Evolutionary conservation across 2,888 invertebrate species (phyloP).

Genomic region (Formica aserva): DNA sequence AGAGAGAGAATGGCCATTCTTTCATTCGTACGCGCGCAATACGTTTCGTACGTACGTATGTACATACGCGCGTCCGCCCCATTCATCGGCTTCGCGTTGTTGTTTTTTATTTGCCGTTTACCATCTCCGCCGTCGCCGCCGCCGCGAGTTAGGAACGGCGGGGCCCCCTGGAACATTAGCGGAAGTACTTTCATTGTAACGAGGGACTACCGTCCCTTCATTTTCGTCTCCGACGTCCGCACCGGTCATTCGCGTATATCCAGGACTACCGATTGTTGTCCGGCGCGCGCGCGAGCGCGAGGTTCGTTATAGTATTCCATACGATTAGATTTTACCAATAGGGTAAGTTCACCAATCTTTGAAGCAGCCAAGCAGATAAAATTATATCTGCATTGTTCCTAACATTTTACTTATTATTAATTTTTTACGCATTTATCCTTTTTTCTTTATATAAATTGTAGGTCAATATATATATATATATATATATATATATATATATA

Average conservation of each 20-base stretch:
- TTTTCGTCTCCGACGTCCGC: slow-evolving; percentile 76
- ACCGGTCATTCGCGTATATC: slow-evolving; percentile 64
- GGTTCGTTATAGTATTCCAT: background rate
- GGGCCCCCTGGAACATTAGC: slow-evolving; percentile 73
- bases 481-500: too few relatives aligned
- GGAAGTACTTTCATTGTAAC: slow-evolving; percentile 82
- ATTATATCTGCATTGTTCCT: background rate
- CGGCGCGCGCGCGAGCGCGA: background rate
- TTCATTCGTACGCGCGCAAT: slow-evolving; percentile 76
- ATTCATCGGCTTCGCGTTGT: slow-evolving; percentile 78
- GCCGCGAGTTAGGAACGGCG: slow-evolving; percentile 69
- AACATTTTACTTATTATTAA: background rate
- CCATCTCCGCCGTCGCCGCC: slow-evolving; percentile 72
- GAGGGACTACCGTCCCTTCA: slow-evolving; percentile 78
- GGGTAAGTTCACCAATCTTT: background rate
- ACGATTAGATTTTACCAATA: background rate
- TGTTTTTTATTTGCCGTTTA: slow-evolving; percentile 81
- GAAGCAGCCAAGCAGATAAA: background rate
- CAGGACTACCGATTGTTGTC: slow-evolving; percentile 12
- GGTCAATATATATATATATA: background rate
- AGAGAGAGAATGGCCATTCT: slow-evolving; percentile 72
- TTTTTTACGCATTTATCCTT: background rate
- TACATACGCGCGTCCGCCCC: slow-evolving; percentile 68
- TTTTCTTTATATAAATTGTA: too few relatives aligned
- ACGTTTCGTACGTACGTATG: slow-evolving; percentile 32